These are phyloP conservation scores for Cataglyphis rosenhaueri DNA, from an alignment of 2,888 invertebrate species.

Conservation along the genomic window DNA sequence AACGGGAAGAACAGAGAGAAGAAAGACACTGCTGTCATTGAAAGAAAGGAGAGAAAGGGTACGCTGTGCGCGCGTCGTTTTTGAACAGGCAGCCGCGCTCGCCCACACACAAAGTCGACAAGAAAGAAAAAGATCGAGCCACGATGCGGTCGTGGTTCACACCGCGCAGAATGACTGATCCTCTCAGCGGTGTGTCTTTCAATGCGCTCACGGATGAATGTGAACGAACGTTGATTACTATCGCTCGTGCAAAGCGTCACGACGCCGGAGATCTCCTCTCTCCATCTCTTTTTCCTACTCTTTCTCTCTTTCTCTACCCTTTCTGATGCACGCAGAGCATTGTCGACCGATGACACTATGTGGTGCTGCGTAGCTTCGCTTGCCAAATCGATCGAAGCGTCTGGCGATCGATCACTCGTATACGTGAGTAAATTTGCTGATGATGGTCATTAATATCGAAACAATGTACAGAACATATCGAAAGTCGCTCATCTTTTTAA, in stretches of 20 bases:
- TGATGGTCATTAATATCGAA: conserved; percentile 21
- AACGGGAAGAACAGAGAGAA: conserved; percentile 7
- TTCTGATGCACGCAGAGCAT: conserved; percentile 8
- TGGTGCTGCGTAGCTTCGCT: neutral
- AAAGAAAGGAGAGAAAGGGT: conserved; percentile 46
- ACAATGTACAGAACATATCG: neutral
- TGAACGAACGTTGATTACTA: conserved; percentile 79
- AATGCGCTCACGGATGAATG: conserved; percentile 71
- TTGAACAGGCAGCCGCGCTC: conserved; percentile 50
- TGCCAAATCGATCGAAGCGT: conserved; percentile 15
- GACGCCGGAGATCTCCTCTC: conserved; percentile 47
- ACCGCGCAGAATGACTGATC: conserved; percentile 79
- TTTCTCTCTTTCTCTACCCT: conserved; percentile 5
- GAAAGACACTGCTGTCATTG: conserved; percentile 39
- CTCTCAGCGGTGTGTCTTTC: conserved; percentile 82
- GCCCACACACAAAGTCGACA: conserved; percentile 71
- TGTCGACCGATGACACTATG: neutral
- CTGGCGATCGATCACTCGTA: conserved; percentile 21
- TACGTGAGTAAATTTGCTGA: conserved; percentile 22
- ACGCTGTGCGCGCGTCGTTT: conserved; percentile 30
- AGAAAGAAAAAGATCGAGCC: conserved; percentile 71
- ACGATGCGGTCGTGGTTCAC: conserved; percentile 72
- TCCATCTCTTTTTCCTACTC: conserved; percentile 45
- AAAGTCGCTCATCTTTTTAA: neutral
- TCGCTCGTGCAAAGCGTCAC: conserved; percentile 70